These are phyloP conservation scores for Malurus melanocephalus DNA, from an alignment of 2,113 vertebrate genomes.

Conservation along the genomic window DNA sequence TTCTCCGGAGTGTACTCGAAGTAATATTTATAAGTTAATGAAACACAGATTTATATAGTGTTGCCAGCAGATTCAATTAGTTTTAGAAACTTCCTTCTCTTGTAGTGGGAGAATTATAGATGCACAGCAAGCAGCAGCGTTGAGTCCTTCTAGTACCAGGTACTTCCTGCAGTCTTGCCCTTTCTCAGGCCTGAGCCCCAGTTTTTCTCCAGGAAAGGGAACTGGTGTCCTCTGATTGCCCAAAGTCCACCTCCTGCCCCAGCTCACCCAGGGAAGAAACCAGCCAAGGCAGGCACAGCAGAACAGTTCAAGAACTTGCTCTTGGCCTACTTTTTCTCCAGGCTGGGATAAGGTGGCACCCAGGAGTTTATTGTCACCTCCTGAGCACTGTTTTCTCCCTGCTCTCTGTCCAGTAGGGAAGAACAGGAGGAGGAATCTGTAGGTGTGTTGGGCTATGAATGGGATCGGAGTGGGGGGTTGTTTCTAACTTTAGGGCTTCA, in stretches of 20 bases:
- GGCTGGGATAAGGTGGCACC: background rate
- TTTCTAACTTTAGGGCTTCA: conserved; percentile 11
- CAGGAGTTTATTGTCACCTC: background rate
- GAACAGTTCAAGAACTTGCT: background rate
- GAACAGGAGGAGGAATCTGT: background rate
- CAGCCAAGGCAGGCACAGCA: background rate
- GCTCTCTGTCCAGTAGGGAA: background rate
- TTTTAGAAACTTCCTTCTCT: background rate
- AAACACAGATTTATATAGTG: background rate
- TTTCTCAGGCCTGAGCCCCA: background rate
- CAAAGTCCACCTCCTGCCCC: background rate
- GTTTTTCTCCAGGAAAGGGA: background rate
- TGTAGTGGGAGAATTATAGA: background rate
- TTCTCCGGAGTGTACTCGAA: background rate
- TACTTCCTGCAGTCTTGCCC: background rate
- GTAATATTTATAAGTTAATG: background rate
- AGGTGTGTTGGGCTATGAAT: background rate
- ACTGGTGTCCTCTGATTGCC: background rate
- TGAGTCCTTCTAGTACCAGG: background rate
- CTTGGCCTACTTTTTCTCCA: background rate
- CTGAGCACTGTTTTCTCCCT: background rate
- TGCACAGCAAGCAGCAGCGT: fast-evolving
- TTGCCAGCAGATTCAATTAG: background rate
- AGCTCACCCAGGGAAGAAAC: background rate
- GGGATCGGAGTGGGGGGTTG: background rate